Conservation (phyloP, 2,113 vertebrate genomes). For the Psephotus haematonotus region DNA sequence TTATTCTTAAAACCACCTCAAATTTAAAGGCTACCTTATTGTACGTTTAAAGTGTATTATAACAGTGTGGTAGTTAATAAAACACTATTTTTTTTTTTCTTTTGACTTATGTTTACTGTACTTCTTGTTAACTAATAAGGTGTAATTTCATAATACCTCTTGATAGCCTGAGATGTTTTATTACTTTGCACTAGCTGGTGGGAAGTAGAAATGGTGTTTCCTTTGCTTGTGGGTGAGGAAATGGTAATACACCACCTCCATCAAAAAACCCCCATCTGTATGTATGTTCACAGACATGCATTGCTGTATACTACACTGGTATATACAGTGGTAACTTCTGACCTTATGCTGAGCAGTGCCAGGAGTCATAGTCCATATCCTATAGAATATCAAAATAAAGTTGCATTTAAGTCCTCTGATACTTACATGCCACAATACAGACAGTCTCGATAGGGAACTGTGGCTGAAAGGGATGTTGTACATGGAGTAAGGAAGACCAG, state of each 20-base stretch:
- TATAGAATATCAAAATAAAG: not conserved
- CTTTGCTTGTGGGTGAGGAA: not conserved
- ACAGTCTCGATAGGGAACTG: not conserved
- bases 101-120: constrained; percentile 77
- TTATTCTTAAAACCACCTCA: constrained; percentile 83
- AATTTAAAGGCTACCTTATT: constrained; percentile 85
- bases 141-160: not conserved
- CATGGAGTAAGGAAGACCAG: not conserved
- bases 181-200: not conserved
- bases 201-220: not conserved
- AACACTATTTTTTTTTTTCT: constrained; percentile 89
- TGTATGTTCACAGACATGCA: accelerated
- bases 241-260: not conserved
- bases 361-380: not conserved
- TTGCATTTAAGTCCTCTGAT: not conserved
- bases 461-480: not conserved
- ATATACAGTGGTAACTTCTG: not conserved
- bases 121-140: constrained; percentile 55
- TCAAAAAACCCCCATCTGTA: accelerated
- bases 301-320: not conserved
- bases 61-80: constrained; percentile 87
- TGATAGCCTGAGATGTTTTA: not conserved
- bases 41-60: constrained; percentile 88
- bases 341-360: not conserved
- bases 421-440: not conserved